Base-by-base conservation (phyloP, 2,888 invertebrate genomes). In the Steinernema carpocapsae region DNA sequence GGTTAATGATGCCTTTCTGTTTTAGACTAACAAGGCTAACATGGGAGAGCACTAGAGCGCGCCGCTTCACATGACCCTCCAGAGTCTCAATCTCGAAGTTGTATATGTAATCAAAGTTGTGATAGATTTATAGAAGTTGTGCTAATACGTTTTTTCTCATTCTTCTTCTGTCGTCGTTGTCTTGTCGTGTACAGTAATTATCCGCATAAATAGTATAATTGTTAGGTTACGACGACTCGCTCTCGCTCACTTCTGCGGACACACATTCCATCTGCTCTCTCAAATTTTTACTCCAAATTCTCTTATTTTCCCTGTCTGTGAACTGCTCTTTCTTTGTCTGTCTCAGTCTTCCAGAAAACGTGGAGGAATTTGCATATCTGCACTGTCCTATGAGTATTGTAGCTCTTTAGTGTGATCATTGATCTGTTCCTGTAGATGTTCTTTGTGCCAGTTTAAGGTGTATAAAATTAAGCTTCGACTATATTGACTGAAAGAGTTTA, bases 21-120 rank as follows among this genome's bases (percentile, higher is more conserved):
- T 64, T 64, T 29, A 64, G 64, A 64, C 64, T 37, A 64, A 64
- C 64, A 64, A 64, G 64, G 64, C 64, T 29, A 64, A 29, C 64
- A 64, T 64, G 64, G 64, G 64, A 29, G 64, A 64, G 29, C 64
- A 64, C 64, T 64, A 64, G 64, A 64, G 64, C 64, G 64, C 64
- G 37, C 37, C 10, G 37, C 37, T 37, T 6, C 37, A 64, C 64
- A 26, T 64, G 24, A 32, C 29, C 24, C 64, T 32, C 32, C 64
- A 3, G 10, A 10, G 10, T 3, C 10, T 37, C 10, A 29, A 64
- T 64, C 64, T 64, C 64, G 64, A 64, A 1, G 19, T 26, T 64
- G 64, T 64, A 64, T 26, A 64, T 37, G 12, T 14, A 29, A 37
- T 64, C 29, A 32, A 64, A 32, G 64, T 64, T 64, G 64, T 64